Evolutionary conservation across 1,140 invertebrate species (phyloP).

Genomic region (Saccostrea echinata): DNA sequence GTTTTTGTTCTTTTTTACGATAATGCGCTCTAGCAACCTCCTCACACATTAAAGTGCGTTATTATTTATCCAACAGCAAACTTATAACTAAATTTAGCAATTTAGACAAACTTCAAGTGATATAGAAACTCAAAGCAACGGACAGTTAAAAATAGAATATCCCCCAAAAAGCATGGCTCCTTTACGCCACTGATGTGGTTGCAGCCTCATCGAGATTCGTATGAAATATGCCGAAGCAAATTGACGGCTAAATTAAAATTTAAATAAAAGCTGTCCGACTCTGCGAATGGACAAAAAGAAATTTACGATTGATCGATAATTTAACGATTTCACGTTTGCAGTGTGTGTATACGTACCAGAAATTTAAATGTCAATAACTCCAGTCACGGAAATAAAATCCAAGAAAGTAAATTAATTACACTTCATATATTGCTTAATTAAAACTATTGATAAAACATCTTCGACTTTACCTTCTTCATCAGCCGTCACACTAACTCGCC

Average conservation of each 20-base stretch:
- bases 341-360: slow-evolving; percentile 29
- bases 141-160: slow-evolving; percentile 23
- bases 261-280: slow-evolving; percentile 40
- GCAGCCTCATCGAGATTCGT: slow-evolving; percentile 35
- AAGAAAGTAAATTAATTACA: slow-evolving; percentile 31
- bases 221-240: slow-evolving; percentile 42
- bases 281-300: slow-evolving; percentile 44
- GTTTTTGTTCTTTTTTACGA: slow-evolving; percentile 17
- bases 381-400: slow-evolving; percentile 19
- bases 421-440: slow-evolving; percentile 23
- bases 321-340: slow-evolving; percentile 32
- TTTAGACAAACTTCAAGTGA: slow-evolving; percentile 35
- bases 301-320: slow-evolving; percentile 35
- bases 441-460: slow-evolving; percentile 4
- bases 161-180: slow-evolving; percentile 25
- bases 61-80: slow-evolving; percentile 34
- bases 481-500: slow-evolving; percentile 59
- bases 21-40: slow-evolving; percentile 19
- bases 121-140: slow-evolving; percentile 36
- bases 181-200: slow-evolving; percentile 13
- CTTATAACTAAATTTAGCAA: slow-evolving; percentile 33
- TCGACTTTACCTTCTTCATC: slow-evolving; percentile 49
- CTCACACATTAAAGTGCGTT: slow-evolving; percentile 15
- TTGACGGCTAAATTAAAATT: slow-evolving; percentile 48
- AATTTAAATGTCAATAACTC: slow-evolving; percentile 33